phyloP scores from a whole-genome alignment of 2,113 vertebrate genomes.

The Myodes glareolus region DNA sequence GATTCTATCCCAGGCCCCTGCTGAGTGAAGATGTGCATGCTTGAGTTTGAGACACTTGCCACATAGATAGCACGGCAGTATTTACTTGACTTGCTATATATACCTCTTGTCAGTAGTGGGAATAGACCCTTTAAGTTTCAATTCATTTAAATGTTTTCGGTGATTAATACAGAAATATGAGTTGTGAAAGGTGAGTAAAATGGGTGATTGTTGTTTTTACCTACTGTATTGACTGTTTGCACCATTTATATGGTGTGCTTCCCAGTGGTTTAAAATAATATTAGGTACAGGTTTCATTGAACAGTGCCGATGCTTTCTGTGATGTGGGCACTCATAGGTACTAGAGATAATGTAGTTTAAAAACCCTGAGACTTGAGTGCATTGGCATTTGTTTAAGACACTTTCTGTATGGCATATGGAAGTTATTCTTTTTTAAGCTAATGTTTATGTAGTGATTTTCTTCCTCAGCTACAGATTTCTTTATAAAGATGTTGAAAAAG shows the following conservation, averaged over 20 bases:
- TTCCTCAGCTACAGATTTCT: slow-evolving; percentile 72
- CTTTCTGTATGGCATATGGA: slow-evolving; percentile 52
- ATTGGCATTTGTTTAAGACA: slow-evolving; percentile 23
- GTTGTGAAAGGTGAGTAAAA: slow-evolving; percentile 69
- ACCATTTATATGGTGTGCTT: slow-evolving; percentile 42
- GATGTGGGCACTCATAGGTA: slow-evolving; percentile 14
- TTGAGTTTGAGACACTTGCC: slow-evolving; percentile 56
- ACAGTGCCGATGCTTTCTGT: neutral
- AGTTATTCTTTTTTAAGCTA: neutral
- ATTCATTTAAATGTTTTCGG: slow-evolving; percentile 58
- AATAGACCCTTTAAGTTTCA: slow-evolving; percentile 51
- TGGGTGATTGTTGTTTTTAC: slow-evolving; percentile 16
- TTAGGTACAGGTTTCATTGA: slow-evolving; percentile 27
- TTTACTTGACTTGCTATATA: slow-evolving; percentile 34
- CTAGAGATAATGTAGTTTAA: slow-evolving; percentile 29
- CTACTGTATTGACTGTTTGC: slow-evolving; percentile 30
- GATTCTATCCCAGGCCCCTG: slow-evolving; percentile 53
- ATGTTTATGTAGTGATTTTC: slow-evolving; percentile 72
- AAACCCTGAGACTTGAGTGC: slow-evolving; percentile 2
- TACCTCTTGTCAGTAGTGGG: slow-evolving; percentile 3
- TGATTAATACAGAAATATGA: slow-evolving; percentile 45
- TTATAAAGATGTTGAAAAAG: slow-evolving; percentile 71
- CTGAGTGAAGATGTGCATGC: slow-evolving; percentile 74
- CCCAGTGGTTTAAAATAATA: slow-evolving; percentile 40
- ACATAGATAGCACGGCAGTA: slow-evolving; percentile 39